These are phyloP conservation scores for Drymodes brunneopygia DNA, from an alignment of 2,113 vertebrate species.

Conservation along the genomic window DNA sequence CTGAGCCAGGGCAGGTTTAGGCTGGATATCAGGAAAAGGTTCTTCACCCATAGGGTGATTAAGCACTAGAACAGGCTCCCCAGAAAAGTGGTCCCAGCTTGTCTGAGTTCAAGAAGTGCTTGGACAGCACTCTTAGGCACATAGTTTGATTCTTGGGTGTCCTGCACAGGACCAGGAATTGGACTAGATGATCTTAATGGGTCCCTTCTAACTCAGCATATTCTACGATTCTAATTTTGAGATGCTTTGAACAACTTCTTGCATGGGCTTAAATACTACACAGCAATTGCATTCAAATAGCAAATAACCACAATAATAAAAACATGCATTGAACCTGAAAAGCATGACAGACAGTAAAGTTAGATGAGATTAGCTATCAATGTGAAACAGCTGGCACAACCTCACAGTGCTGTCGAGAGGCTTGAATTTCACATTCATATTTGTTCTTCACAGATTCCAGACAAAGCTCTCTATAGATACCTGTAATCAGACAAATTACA, in stretches of 20 bases:
- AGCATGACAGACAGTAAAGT: neutral
- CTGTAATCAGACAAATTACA: constrained; percentile 75
- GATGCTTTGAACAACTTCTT: neutral
- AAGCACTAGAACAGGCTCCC: neutral
- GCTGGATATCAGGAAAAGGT: neutral
- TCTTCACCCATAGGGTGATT: neutral
- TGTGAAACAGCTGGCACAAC: constrained; percentile 70
- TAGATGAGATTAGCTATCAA: constrained; percentile 22
- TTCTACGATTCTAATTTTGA: neutral
- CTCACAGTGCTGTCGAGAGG: constrained; percentile 96
- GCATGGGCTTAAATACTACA: neutral
- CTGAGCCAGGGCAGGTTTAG: neutral
- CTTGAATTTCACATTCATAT: constrained; percentile 97
- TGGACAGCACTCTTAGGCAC: neutral
- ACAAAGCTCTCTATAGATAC: constrained; percentile 94
- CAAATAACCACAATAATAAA: neutral
- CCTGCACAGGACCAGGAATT: neutral
- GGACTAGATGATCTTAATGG: neutral
- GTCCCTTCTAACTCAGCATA: neutral
- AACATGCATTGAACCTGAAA: neutral
- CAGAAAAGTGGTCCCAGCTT: neutral
- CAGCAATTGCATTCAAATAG: neutral
- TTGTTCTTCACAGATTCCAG: constrained; percentile 98
- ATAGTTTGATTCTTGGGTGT: neutral
- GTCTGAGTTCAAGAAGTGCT: neutral